Percentiles rank a stretch among this genome's conserved stretches.
phyloP scores from a whole-genome alignment of 1,140 invertebrate species.

The Orussus abietinus region DNA sequence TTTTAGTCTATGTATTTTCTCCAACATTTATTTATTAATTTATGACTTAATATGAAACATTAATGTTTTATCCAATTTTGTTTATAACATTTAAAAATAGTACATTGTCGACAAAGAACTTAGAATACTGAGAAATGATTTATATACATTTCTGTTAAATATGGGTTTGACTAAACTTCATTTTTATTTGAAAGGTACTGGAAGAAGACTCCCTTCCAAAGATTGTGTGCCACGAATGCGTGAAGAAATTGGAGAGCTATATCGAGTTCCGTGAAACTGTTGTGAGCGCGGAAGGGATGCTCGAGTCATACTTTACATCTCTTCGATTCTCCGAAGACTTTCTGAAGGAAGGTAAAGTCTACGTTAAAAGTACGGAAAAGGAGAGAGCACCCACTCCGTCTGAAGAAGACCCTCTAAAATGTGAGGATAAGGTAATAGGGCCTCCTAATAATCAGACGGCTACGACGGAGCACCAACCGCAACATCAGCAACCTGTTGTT shows the following conservation, averaged over 20 bases:
- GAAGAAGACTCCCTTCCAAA: conserved; percentile 69
- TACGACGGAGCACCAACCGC: conserved; percentile 22
- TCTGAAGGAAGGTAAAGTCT: conserved; percentile 62
- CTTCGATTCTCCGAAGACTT: conserved; percentile 60
- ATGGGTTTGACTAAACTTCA: too few species aligned
- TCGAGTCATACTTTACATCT: conserved; percentile 63
- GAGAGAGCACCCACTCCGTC: conserved; percentile 31
- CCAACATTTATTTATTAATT: too few species aligned
- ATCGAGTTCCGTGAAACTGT: conserved; percentile 64
- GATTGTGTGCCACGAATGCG: conserved; percentile 64
- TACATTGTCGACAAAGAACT: too few species aligned
- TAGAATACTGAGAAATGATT: too few species aligned
- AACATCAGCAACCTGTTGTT: conserved; percentile 50
- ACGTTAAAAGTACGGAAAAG: conserved; percentile 45
- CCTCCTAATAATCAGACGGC: conserved; percentile 14
- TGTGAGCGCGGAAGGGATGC: conserved; percentile 63
- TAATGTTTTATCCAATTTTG: too few species aligned
- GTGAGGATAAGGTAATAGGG: conserved; percentile 30
- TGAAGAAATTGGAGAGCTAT: conserved; percentile 61
- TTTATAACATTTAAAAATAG: too few species aligned
- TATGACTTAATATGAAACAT: too few species aligned
- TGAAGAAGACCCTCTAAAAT: conserved; percentile 53
- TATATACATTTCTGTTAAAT: too few species aligned
- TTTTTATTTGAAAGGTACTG: conserved; percentile 56
- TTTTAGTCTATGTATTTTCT: too few species aligned